A percentile compares a stretch with the other conserved stretches of the same genome.
These are phyloP conservation scores for Trachelus tabidus DNA, from an alignment of 2,888 invertebrate species.

Conservation along the genomic window DNA sequence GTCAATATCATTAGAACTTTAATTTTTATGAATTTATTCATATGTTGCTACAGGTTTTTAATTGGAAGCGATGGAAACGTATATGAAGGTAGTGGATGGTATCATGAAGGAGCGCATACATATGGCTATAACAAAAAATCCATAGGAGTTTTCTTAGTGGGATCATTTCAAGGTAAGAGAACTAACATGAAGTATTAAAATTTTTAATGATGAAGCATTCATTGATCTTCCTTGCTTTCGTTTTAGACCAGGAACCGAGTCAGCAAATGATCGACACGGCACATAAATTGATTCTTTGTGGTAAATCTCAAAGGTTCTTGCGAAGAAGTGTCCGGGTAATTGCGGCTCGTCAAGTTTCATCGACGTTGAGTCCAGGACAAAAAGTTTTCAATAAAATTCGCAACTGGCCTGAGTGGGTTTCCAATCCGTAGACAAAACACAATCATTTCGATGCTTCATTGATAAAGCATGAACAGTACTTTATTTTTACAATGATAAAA, in stretches of 20 bases:
- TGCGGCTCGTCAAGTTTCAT: constrained; percentile 64
- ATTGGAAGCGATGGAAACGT: constrained; percentile 75
- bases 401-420: constrained; percentile 68
- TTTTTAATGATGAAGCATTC: neutral
- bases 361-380: constrained; percentile 70
- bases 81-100: constrained; percentile 77
- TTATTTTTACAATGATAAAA: neutral
- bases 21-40: neutral
- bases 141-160: constrained; percentile 75
- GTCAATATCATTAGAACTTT: neutral
- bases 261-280: constrained; percentile 44
- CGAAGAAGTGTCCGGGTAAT: constrained; percentile 46
- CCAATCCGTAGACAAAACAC: constrained; percentile 2
- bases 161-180: constrained; percentile 56
- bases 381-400: constrained; percentile 68
- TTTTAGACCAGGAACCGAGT: constrained; percentile 14
- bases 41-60: constrained; percentile 66
- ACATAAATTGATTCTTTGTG: constrained; percentile 49
- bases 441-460: neutral
- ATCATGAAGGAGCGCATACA: constrained; percentile 72
- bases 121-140: constrained; percentile 72
- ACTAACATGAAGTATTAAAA: neutral
- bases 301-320: constrained; percentile 40
- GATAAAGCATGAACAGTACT: neutral
- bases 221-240: neutral